These are phyloP conservation scores for Buathra laborator DNA, from an alignment of 2,888 invertebrate species.

Conservation along the genomic window DNA sequence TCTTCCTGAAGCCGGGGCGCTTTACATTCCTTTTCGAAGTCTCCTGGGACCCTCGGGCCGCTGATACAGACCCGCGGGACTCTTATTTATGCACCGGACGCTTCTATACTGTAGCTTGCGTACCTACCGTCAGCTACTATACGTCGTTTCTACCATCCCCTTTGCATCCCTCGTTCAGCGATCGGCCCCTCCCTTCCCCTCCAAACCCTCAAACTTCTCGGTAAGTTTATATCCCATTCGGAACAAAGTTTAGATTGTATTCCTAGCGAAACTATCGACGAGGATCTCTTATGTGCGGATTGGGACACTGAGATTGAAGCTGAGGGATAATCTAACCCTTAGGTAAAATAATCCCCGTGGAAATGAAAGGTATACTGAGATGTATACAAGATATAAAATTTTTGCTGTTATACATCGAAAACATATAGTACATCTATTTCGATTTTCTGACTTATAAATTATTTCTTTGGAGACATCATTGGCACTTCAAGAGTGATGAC, in stretches of 20 bases:
- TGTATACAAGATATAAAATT: no score
- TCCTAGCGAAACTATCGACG: constrained; percentile 16
- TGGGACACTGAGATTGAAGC: not conserved
- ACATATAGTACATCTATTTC: no score
- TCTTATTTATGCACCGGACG: constrained; percentile 70
- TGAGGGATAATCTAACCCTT: not conserved
- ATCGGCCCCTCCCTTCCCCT: not conserved
- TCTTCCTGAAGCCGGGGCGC: constrained; percentile 75
- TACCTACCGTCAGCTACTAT: constrained; percentile 52
- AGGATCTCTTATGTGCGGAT: not conserved
- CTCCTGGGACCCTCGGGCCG: constrained; percentile 69
- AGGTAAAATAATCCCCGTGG: not conserved
- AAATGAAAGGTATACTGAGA: not conserved
- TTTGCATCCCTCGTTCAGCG: not conserved
- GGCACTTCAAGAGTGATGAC: no score
- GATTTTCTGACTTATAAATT: no score
- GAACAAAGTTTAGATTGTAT: constrained; percentile 46
- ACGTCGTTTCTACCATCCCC: constrained; percentile 27
- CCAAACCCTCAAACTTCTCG: constrained; percentile 48
- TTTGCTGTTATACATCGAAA: no score
- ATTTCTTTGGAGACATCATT: no score
- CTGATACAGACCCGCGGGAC: constrained; percentile 74
- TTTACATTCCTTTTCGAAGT: constrained; percentile 81
- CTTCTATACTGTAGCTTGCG: constrained; percentile 55
- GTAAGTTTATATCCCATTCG: constrained; percentile 59